Conservation (phyloP, 2,888 invertebrate genomes). For the Malthinus flaveolus region DNA sequence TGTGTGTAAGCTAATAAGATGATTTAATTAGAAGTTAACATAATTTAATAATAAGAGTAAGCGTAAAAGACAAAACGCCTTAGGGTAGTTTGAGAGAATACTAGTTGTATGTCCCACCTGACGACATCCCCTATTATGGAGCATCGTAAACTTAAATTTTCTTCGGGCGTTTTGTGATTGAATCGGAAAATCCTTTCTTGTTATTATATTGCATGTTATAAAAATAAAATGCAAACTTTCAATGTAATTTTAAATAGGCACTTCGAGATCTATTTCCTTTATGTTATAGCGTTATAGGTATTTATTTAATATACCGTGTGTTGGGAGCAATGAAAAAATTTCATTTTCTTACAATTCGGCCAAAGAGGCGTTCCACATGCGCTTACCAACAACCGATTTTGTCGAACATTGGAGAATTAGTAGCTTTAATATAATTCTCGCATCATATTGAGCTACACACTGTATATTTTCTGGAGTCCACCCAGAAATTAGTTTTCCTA, state of each 20-base stretch:
- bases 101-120: conserved; percentile 8
- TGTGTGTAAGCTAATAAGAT: no score
- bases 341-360: no score
- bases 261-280: not conserved
- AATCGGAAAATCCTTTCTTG: conserved; percentile 12
- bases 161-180: conserved; percentile 18
- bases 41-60: conserved; percentile 12
- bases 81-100: not conserved
- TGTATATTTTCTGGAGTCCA: no score
- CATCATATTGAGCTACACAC: no score
- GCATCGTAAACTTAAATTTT: conserved; percentile 14
- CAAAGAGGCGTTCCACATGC: no score
- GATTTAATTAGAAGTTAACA: not conserved
- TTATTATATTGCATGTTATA: conserved; percentile 11
- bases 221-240: conserved; percentile 9
- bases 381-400: no score
- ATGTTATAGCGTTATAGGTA: not conserved
- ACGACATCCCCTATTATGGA: conserved; percentile 6
- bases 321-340: no score
- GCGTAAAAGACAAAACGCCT: conserved; percentile 9
- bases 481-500: no score
- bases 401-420: no score
- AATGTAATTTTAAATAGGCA: not conserved
- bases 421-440: no score
- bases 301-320: not conserved